A percentile compares a stretch with the other conserved stretches of the same genome.
phyloP scores from a whole-genome alignment of 2,113 vertebrate species.

The Zapornia atra region DNA sequence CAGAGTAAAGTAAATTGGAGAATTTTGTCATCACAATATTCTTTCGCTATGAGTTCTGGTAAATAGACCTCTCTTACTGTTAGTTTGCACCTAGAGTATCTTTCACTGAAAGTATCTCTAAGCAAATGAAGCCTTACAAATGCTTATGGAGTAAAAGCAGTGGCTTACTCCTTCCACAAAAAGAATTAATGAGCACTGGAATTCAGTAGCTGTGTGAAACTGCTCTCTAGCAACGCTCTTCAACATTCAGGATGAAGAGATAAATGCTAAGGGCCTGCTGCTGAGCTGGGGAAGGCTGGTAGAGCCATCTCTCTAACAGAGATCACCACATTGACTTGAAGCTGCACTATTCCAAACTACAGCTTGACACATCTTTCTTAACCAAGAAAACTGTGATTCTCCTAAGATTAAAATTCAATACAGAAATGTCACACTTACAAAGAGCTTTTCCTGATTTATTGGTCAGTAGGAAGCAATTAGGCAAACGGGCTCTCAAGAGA shows the following conservation, averaged over 20 bases:
- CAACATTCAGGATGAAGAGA: background rate
- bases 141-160: background rate
- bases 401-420: background rate
- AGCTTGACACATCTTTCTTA: background rate
- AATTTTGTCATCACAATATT: background rate
- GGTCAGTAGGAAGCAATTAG: background rate
- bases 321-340: background rate
- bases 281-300: background rate
- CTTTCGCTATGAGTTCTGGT: background rate
- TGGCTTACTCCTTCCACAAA: background rate
- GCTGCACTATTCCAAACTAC: background rate
- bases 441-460: background rate
- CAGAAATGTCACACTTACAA: background rate
- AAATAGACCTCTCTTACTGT: background rate
- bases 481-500: background rate
- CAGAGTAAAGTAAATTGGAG: background rate
- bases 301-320: background rate
- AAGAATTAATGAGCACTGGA: background rate
- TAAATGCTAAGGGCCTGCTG: background rate
- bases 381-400: background rate
- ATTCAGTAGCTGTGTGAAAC: background rate
- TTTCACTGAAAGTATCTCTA: background rate
- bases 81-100: background rate
- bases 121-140: background rate
- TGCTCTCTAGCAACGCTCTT: background rate